These are phyloP conservation scores for Pangasius djambal DNA, from an alignment of 2,797 vertebrate genomes.

Conservation along the genomic window DNA sequence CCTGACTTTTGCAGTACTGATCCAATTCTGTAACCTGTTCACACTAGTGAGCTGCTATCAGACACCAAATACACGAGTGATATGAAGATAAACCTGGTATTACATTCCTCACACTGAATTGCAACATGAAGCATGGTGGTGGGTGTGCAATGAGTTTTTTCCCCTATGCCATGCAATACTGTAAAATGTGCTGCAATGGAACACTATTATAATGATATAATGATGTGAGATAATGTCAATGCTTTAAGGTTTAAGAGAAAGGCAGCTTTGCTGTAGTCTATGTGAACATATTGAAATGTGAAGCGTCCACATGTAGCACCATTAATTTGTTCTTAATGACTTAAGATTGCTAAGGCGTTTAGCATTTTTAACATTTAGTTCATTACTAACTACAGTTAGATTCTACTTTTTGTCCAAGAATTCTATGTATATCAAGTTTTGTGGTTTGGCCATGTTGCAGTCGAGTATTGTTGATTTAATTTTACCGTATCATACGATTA, in stretches of 20 bases:
- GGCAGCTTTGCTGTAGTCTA: conserved; percentile 15
- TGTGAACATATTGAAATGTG: conserved; percentile 26
- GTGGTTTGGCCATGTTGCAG: too few species aligned
- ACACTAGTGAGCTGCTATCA: not conserved
- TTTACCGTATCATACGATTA: not conserved
- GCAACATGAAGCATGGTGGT: conserved; percentile 10
- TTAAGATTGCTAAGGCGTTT: conserved; percentile 1
- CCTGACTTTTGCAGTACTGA: not conserved
- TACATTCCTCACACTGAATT: conserved; percentile 46
- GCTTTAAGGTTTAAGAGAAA: conserved; percentile 29
- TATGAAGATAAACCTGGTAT: conserved; percentile 30
- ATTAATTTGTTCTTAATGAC: conserved; percentile 21
- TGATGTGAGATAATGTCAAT: conserved; percentile 1
- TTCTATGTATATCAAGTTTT: not conserved
- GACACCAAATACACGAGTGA: conserved; percentile 27
- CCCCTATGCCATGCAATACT: conserved; percentile 5
- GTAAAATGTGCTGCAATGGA: conserved; percentile 20
- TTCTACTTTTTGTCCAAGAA: not conserved
- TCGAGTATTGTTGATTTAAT: not conserved
- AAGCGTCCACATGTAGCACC: conserved; percentile 42
- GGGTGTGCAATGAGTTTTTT: not conserved
- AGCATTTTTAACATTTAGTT: conserved; percentile 14
- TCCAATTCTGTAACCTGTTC: conserved; percentile 5
- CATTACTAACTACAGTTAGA: conserved; percentile 10
- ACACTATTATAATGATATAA: not conserved